Evolutionary conservation across 2,113 vertebrate genomes (phyloP), one percentile per base, ranked within the genome.

Genomic region (Petrocephalus microphthalmus): DNA sequence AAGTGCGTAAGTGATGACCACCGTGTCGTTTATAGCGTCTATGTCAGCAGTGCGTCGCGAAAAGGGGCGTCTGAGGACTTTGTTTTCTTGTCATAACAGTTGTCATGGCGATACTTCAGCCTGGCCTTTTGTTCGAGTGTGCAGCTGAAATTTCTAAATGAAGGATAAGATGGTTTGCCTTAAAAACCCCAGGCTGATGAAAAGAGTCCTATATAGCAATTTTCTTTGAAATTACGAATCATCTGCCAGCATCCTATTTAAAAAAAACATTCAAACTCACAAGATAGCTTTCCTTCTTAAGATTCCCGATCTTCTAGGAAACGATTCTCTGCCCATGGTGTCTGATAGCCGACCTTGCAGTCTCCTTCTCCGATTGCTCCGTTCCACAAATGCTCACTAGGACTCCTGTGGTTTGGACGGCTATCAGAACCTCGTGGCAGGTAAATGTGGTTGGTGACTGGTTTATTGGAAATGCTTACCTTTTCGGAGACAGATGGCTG

Each of bases 51-150:
- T 13, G 45, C 45, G n/a, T 88, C 45, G 52, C 13, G 42, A 85
- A 47, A 51, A 57, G 88, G 54, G 57, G 29, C 56, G 25, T 85
- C 60, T 71, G 49, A 88, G 88, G 82, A 85, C 25, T 88, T 83
- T 42, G 47, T 25, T 71, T 85, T 85, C 57, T 85, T 85, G 88
- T 71, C 81, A 45, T 88, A 53, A 85, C 45, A 71, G 88, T 89
- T 89, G 88, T 89, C 88, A 89, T 89, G 88, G 83, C 84, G 25
- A 89, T 89, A 89, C 22, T 42, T 52, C 22, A 29, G 47, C 29
- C 29, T 89, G 60, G n/a, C 33, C 84, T 78, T 54, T 17, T 52
- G 17, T 56, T 47, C 0, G n/a, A 29, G 57, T 56, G 47, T 74
- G 45, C 8, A 42, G 51, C 29, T 47, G 25, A 22, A 20, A 57